Percentiles rank a stretch among this genome's conserved stretches.
Conservation (phyloP, 1,140 invertebrate genomes). For the Listronotus bonariensis region DNA sequence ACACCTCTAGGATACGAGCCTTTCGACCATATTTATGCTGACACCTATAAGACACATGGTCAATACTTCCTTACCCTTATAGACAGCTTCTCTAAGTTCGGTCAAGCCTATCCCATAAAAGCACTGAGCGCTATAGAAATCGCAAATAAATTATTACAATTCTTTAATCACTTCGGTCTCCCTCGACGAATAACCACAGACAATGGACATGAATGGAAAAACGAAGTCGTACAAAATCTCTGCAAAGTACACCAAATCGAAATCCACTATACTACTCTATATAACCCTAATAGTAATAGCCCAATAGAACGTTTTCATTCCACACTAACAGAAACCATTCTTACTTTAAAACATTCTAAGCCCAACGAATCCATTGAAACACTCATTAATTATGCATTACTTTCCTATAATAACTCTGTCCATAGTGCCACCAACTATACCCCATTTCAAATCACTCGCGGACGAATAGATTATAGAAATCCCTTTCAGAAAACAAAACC, state of each 20-base stretch:
- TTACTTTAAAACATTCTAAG: background rate
- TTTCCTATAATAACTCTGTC: slow-evolving; percentile 6
- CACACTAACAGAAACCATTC: background rate
- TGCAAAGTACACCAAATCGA: slow-evolving; percentile 16
- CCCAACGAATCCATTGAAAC: slow-evolving; percentile 1
- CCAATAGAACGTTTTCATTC: slow-evolving; percentile 17
- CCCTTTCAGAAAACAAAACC: background rate
- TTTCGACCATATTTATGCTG: slow-evolving; percentile 48
- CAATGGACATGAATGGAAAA: slow-evolving; percentile 16
- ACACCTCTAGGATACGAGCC: slow-evolving; percentile 42
- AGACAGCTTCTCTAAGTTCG: slow-evolving; percentile 18
- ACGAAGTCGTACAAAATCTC: slow-evolving; percentile 1
- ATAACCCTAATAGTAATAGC: slow-evolving; percentile 8
- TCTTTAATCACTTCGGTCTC: background rate
- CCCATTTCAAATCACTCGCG: no score
- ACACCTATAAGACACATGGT: slow-evolving; percentile 35
- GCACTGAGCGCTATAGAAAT: background rate
- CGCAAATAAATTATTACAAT: slow-evolving; percentile 1
- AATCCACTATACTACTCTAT: slow-evolving; percentile 8
- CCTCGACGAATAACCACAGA: slow-evolving; percentile 3
- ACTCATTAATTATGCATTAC: slow-evolving; percentile 6
- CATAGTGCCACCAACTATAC: slow-evolving; percentile 2
- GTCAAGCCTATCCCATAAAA: slow-evolving; percentile 12
- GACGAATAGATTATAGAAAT: background rate
- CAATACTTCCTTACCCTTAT: slow-evolving; percentile 2